Evolutionary conservation across 2,113 vertebrate species (phyloP).

Genomic region (Oryzias curvinotus): DNA sequence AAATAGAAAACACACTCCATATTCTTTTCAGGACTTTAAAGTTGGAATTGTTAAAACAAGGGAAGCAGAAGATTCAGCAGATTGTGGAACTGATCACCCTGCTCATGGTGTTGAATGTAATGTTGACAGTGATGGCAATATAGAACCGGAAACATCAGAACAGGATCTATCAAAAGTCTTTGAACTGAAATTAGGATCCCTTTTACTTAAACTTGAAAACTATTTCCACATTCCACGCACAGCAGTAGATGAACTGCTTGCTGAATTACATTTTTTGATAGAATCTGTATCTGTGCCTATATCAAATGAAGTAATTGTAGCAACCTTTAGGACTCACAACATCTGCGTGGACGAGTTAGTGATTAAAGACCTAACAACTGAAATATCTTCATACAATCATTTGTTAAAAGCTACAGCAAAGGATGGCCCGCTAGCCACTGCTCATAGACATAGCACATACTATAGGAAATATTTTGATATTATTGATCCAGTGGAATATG

Average conservation of each 20-base stretch:
- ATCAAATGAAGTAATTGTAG: conserved; percentile 13
- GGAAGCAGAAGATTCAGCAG: background rate
- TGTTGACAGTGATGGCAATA: conserved; percentile 5
- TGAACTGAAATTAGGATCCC: conserved; percentile 30
- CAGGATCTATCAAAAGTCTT: conserved; percentile 11
- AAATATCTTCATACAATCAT: conserved; percentile 18
- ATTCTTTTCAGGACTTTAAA: conserved; percentile 4
- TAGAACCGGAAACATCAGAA: conserved; percentile 27
- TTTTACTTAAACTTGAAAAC: conserved; percentile 44
- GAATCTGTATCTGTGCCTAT: conserved; percentile 19
- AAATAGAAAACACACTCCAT: no score
- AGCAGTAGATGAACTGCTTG: conserved; percentile 38
- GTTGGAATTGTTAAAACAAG: background rate
- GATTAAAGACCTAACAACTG: background rate
- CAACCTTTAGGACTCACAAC: conserved; percentile 8
- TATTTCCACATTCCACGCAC: conserved; percentile 22
- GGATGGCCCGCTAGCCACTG: conserved; percentile 22
- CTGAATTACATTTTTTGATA: conserved; percentile 34
- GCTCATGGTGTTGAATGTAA: background rate
- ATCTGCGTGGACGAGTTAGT: conserved; percentile 1
- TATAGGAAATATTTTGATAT: conserved; percentile 25
- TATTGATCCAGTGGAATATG: conserved; percentile 31
- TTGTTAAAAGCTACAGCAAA: conserved; percentile 15
- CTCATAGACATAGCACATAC: conserved; percentile 18
- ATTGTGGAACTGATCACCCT: background rate